Percentiles rank a stretch among this genome's conserved stretches.
Conservation (phyloP, 1,140 invertebrate genomes). For the Meloidogyne floridensis region DNA sequence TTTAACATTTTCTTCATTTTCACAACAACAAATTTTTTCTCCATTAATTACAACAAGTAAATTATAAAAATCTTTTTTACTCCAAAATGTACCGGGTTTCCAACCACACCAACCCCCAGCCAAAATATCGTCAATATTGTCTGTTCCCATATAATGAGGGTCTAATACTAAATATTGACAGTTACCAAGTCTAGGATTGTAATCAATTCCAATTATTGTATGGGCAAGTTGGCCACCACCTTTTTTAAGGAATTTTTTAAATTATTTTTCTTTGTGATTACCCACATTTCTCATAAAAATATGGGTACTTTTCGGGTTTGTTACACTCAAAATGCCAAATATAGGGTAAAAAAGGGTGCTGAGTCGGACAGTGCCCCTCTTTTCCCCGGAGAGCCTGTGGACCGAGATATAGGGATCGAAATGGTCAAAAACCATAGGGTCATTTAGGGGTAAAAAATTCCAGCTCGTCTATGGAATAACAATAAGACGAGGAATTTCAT, state of each 20-base stretch:
- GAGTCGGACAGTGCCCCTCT: too few species aligned
- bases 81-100: conserved; percentile 62
- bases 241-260: not conserved
- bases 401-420: too few species aligned
- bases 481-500: too few species aligned
- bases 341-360: too few species aligned
- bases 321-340: too few species aligned
- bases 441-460: too few species aligned
- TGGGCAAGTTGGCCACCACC: conserved; percentile 90
- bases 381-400: too few species aligned
- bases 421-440: too few species aligned
- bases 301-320: too few species aligned
- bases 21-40: conserved; percentile 1
- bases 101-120: conserved; percentile 66
- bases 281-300: too few species aligned
- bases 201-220: conserved; percentile 91
- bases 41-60: conserved; percentile 52
- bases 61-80: conserved; percentile 60
- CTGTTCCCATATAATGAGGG: conserved; percentile 89
- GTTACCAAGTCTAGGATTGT: conserved; percentile 77
- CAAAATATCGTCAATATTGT: conserved; percentile 69
- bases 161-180: conserved; percentile 89
- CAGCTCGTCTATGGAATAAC: too few species aligned
- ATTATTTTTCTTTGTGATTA: too few species aligned
- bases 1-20: not conserved